Percentiles rank a stretch among this genome's conserved stretches.
phyloP scores from a whole-genome alignment of 2,113 vertebrate species.

The Pan troglodytes region NHGRI_mPanTro3-v2.1_pri NC_072409.2:107221001-107221500 shows the following conservation, averaged over 20 bases:
- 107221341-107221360: not conserved
- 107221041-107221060: not conserved
- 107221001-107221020: not conserved
- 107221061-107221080: not conserved
- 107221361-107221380: not conserved
- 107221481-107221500: too few species aligned
- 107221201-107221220: not conserved
- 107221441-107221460: not conserved
- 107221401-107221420: constrained; percentile 1
- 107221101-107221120: not conserved
- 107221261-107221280: not conserved
- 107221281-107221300: not conserved
- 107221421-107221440: not conserved
- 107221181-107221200: not conserved
- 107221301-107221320: not conserved
- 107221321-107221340: not conserved
- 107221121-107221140: not conserved
- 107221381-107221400: not conserved
- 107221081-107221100: not conserved
- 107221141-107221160: not conserved
- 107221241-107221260: not conserved
- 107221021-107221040: constrained; percentile 30
- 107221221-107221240: not conserved
- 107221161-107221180: not conserved
- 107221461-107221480: not conserved